Percentiles rank a stretch among this genome's conserved stretches.
These are phyloP conservation scores for Characodon lateralis DNA, from an alignment of 2,797 vertebrate species.

Conservation along the genomic window DNA sequence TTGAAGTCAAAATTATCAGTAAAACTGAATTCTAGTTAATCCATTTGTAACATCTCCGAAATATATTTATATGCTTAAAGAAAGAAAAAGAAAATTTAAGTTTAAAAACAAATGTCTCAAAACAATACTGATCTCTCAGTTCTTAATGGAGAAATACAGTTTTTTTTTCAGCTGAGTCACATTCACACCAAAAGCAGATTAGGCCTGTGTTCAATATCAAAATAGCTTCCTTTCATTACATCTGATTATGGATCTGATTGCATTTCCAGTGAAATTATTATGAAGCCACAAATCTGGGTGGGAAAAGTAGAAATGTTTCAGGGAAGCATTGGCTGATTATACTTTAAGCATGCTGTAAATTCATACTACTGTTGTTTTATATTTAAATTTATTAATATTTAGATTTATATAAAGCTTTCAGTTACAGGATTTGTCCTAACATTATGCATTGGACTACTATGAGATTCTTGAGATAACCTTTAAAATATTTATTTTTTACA, in stretches of 20 bases:
- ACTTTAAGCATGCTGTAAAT: background rate
- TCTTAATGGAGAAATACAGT: background rate
- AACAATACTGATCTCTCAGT: background rate
- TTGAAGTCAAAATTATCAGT: background rate
- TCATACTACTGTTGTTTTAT: too few species aligned
- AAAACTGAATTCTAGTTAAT: background rate
- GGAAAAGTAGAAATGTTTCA: background rate
- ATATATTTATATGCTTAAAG: background rate
- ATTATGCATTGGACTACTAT: background rate
- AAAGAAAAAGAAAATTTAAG: background rate
- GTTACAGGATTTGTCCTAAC: background rate
- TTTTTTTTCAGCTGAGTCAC: background rate
- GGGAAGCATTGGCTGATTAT: background rate
- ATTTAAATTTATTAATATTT: background rate
- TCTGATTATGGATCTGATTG: background rate
- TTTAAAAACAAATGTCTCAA: background rate
- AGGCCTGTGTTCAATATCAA: background rate
- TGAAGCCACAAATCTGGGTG: background rate
- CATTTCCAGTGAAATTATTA: background rate
- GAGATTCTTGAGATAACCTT: background rate
- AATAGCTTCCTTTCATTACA: slow-evolving; percentile 10
- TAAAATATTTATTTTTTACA: background rate
- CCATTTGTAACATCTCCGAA: background rate
- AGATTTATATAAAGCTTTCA: background rate
- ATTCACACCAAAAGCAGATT: background rate